Percentiles rank a stretch among this genome's conserved stretches.
Conservation (phyloP, 35 echinoderm and acorn worm genomes). For the Heliocidaris tuberculata region DNA sequence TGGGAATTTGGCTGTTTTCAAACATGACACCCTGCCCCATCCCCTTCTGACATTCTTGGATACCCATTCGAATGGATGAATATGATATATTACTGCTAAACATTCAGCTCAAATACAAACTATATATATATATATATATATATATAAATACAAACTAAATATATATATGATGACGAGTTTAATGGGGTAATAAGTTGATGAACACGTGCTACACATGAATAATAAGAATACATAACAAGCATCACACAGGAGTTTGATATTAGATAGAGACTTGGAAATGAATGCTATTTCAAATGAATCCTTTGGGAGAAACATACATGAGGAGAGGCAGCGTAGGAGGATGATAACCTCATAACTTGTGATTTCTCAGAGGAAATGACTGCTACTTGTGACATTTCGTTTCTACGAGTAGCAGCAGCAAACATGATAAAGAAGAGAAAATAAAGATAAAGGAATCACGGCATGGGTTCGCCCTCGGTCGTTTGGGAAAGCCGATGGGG, state of each 20-base stretch:
- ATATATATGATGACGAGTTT: too few species aligned
- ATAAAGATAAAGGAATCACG: neutral
- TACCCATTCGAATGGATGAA: too few species aligned
- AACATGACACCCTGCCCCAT: too few species aligned
- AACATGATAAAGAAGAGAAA: neutral
- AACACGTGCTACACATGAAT: neutral
- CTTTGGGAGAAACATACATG: neutral
- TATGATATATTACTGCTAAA: too few species aligned
- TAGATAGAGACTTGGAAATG: neutral
- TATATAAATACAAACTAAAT: too few species aligned
- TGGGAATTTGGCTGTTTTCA: too few species aligned
- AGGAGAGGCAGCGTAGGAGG: neutral
- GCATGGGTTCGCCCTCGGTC: neutral
- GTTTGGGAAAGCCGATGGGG: neutral
- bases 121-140: too few species aligned
- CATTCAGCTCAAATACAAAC: too few species aligned
- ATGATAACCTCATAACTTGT: conserved; percentile 11
- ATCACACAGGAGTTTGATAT: neutral
- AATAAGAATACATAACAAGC: neutral
- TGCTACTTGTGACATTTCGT: conserved; percentile 16
- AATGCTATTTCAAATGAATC: neutral
- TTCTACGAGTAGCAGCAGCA: neutral
- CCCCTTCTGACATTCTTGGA: too few species aligned
- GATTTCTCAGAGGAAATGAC: neutral
- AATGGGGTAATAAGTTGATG: neutral